Conservation (phyloP, 2,797 vertebrate species). For the Hybognathus amarus region DNA sequence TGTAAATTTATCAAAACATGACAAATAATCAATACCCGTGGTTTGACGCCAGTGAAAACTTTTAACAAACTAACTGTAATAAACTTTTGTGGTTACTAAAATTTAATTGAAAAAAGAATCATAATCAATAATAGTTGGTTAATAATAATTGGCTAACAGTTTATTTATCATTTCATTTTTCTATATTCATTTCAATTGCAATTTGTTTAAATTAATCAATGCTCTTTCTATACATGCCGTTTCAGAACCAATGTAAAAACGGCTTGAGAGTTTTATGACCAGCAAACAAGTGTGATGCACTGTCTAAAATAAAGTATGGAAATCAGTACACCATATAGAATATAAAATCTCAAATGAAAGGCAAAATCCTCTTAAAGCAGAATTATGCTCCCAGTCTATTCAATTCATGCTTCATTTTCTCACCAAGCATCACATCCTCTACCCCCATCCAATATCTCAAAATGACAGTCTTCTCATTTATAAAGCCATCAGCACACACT, state of each 20-base stretch:
- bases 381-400: slow-evolving; percentile 23
- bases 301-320: not conserved
- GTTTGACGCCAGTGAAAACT: not conserved
- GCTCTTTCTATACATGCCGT: not conserved
- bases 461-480: slow-evolving; percentile 25
- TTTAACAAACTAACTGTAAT: not conserved
- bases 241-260: not conserved
- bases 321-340: not conserved
- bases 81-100: not conserved
- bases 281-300: not conserved
- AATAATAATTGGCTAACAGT: not conserved
- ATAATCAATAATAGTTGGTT: too few species aligned
- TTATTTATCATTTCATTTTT: not conserved
- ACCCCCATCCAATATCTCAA: slow-evolving; percentile 32
- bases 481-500: slow-evolving; percentile 23
- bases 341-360: slow-evolving; percentile 16
- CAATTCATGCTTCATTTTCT: slow-evolving; percentile 37
- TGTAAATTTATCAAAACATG: not conserved
- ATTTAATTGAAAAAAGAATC: not conserved
- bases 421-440: slow-evolving; percentile 33
- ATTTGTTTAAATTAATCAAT: not conserved
- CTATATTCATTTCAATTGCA: not conserved
- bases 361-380: slow-evolving; percentile 22
- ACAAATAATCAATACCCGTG: not conserved
- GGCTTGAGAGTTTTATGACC: not conserved